Base-by-base conservation (phyloP, 2,113 vertebrate species). In the Pelmatolapia mariae region DNA sequence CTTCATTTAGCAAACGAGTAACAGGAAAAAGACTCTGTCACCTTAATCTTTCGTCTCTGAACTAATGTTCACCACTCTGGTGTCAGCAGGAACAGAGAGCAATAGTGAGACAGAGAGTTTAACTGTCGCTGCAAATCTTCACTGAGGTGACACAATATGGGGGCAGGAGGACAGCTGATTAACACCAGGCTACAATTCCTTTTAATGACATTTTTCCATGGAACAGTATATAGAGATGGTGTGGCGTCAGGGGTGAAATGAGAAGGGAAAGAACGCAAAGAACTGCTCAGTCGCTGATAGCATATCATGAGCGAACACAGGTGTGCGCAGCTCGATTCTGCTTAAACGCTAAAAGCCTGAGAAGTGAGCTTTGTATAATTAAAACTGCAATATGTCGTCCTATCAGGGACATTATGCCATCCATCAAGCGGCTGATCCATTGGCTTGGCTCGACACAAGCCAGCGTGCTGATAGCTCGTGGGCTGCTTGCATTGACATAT, bases 151-250 rank as follows among this genome's bases (percentile, higher is more conserved):
- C 81, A 68, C n/a, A 47, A 86, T 68, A 78, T 16, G 24, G 78
- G 89, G 88, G 84, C 91, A 92, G 89, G 85, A 81, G 91, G 90
- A 86, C 87, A 71, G 87, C 88, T 92, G 93, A 93, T 95, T 93
- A 96, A 92, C 86, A 82, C 79, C 84, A 81, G 80, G 87, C 90
- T 82, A 84, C 50, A 24, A 31, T 93, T 91, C 82, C 85, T 87
- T 86, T 93, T 95, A 90, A 94, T 94, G 93, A 91, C 63, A 15
- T 89, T 89, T 92, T 71, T 80, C 50, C 80, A 59, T 52, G 50
- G 73, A 31, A 18, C 80, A 22, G 73, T 52, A 47, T 73, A 59
- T 57, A 29, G 43, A 47, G 82, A 59, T 61, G 22, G 33, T 7
- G 11, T 3, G n/a, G 43, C 3, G 9, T 86, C n/a, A 78, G 36